Evolutionary conservation across 2,113 vertebrate genomes (phyloP), one percentile per base, ranked within the genome.

Genomic region (Lagopus leucura): DNA sequence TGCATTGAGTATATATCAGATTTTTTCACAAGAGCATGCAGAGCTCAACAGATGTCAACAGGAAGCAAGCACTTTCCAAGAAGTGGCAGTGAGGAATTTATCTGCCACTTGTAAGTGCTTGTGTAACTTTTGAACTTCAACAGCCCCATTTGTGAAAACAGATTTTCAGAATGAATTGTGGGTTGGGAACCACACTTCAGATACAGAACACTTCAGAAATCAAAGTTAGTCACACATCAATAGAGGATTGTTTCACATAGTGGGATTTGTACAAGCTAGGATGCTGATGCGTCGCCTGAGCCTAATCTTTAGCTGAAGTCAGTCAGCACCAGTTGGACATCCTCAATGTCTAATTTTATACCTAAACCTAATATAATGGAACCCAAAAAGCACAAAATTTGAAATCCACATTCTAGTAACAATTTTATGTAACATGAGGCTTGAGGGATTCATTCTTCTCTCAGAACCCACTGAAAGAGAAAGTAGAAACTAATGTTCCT

Each of bases 261-360:
- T 14, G 8, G 60, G 19, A 58, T 38, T 42, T 43, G 22, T 28
- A 36, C 28, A 47, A 52, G 19, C 34, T 52, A 38, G 27, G 66
- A 40, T 57, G 34, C 48, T 1, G 0, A 27, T 0, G 0, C 4
- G 4, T 28, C 27, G 19, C 47, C 42, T 65, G 45, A 80, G 54
- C 27, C 65, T 65, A 25, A 81, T 52, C 40, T 65, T 28, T 21
- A 81, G 57, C 24, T 47, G 24, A 66, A 38, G 20, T 42, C 85
- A 77, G 76, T 34, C 34, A 65, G 61, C 1, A 10, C 4, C 47
- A 6, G 10, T 12, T 8, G 7, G 28, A 65, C 16, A 15, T 70
- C 55, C 74, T 36, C 42, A 52, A 61, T 10, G 6, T 55, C 42
- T 38, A 12, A 18, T 48, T 82, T 82, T 72, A 52, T 34, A 42